Base-by-base conservation (phyloP, 2,888 invertebrate species). In the Megastigmus dorsalis region DNA sequence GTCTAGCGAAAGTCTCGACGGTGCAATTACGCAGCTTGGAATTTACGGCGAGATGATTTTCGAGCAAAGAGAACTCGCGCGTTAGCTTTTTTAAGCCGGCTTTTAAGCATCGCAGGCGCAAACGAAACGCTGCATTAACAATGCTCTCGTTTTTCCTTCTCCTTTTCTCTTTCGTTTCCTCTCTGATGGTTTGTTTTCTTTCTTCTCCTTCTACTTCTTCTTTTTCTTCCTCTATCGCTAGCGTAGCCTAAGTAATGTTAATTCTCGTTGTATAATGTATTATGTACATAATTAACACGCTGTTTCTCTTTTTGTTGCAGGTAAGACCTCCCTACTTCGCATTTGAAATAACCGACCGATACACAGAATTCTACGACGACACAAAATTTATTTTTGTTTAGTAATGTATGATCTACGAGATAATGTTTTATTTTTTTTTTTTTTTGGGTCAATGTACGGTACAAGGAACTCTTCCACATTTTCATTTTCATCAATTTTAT, bases 231-330 rank as follows among this genome's bases (percentile, higher is more conserved):
- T 59, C n/a, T 15, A 60, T 43, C 43, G 15, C 33, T 48, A 62
- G 33, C 23, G 45, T 48, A 62, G 45, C 62, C 18, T 62, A 48
- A 62, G 45, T 45, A 33, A 20, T 60, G 26, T 43, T 60, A 43
- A 60, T 48, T 55, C 15, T 20, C n/a, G 41, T 59, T 41, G 6
- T 10, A 60, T 20, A 20, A 30, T 65, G 18, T 2, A 67, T 54
- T 10, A 6, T 48, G 4, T 38, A 13, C 36, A 41, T 45, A 65
- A 66, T 65, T 74, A 74, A 74, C 54, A 45, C 9, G 6, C 1
- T 43, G 3, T 70, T 69, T 66, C 33, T 70, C 41, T 74, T 74
- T 74, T 33, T 74, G 74, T 74, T 74, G 26, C 74, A 74, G 74
- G 74, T 74, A 74, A 65, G 52, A 33, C 15, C 13, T 50, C 28